phyloP scores from a whole-genome alignment of 2,888 invertebrate genomes.

The Luperina testacea region DNA sequence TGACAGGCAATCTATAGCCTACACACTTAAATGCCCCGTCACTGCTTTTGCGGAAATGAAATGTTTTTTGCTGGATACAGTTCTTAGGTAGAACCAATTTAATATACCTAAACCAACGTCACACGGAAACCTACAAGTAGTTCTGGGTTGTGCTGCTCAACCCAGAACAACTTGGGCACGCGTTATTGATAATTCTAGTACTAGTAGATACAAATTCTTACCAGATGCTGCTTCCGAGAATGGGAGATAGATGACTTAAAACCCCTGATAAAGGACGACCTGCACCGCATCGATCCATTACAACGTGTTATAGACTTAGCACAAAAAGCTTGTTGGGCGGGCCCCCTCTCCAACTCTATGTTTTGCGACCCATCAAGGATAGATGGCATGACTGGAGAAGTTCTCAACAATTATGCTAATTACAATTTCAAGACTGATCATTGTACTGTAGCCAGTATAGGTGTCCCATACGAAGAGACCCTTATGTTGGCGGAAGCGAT shows the following conservation, averaged over 20 bases:
- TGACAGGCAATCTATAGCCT: constrained; percentile 95
- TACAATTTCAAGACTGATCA: constrained; percentile 72
- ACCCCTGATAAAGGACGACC: constrained; percentile 73
- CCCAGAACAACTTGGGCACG: background rate
- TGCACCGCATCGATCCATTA: constrained; percentile 72
- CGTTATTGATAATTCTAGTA: background rate
- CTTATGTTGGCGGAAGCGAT: constrained; percentile 78
- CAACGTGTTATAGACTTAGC: constrained; percentile 79
- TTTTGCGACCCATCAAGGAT: constrained; percentile 78
- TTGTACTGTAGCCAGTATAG: constrained; percentile 79
- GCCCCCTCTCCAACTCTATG: constrained; percentile 79
- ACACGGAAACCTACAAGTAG: background rate
- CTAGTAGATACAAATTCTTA: background rate
- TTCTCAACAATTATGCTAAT: constrained; percentile 68
- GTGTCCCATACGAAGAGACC: constrained; percentile 81
- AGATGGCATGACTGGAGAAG: constrained; percentile 69
- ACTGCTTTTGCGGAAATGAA: constrained; percentile 74
- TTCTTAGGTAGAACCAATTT: constrained; percentile 72
- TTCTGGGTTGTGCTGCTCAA: background rate
- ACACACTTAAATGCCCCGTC: constrained; percentile 90
- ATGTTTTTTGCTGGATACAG: constrained; percentile 78
- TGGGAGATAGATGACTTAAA: constrained; percentile 80
- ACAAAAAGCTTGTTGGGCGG: constrained; percentile 81
- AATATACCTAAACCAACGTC: background rate
- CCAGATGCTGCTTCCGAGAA: constrained; percentile 77